phyloP scores from a whole-genome alignment of 2,797 vertebrate species.

The Sebastolobus altivelis region DNA sequence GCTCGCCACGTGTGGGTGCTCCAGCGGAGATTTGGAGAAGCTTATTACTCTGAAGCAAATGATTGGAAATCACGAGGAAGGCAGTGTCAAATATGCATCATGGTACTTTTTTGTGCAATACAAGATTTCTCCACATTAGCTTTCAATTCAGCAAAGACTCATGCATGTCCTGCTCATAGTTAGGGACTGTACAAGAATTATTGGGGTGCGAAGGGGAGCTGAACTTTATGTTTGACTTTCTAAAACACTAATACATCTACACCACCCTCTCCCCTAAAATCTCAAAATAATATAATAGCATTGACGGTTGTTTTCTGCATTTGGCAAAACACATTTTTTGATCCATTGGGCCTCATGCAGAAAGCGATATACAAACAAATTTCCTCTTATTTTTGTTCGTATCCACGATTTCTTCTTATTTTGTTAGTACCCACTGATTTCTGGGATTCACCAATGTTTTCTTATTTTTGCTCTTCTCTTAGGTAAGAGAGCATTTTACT shows the following conservation, averaged over 20 bases:
- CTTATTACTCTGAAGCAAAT: slow-evolving; percentile 12
- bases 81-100: neutral
- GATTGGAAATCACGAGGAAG: neutral
- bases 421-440: too few species aligned
- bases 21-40: slow-evolving; percentile 10
- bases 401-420: too few species aligned
- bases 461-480: too few species aligned
- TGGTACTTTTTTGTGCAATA: neutral
- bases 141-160: slow-evolving; percentile 1
- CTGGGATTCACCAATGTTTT: too few species aligned
- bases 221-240: neutral
- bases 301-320: neutral
- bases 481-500: too few species aligned
- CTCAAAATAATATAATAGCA: neutral
- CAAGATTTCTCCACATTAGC: neutral
- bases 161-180: neutral
- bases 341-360: neutral
- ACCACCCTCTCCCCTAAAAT: neutral
- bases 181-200: neutral
- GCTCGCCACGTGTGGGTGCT: slow-evolving; percentile 25
- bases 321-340: neutral
- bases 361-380: too few species aligned
- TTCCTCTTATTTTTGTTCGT: too few species aligned
- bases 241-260: too few species aligned
- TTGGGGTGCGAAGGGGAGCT: neutral